Percentiles rank a stretch among this genome's conserved stretches.
Conservation (phyloP, 2,888 invertebrate genomes). For the Fissipunctia ypsillon region DNA sequence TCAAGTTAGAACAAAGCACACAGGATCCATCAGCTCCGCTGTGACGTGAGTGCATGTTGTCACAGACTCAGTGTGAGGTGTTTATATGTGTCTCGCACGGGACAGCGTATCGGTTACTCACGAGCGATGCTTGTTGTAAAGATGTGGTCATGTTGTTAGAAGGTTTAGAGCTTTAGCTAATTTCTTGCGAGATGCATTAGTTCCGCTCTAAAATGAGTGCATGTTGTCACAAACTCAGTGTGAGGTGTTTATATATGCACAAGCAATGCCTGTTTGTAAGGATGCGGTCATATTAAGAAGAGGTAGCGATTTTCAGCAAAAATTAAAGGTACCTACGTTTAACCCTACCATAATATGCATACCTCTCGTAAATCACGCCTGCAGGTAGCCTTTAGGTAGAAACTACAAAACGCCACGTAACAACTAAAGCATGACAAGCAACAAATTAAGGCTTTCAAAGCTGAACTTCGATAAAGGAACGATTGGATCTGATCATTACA, state of each 20-base stretch:
- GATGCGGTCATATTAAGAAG: neutral
- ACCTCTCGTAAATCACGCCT: neutral
- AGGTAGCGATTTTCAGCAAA: conserved; percentile 1
- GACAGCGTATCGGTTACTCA: conserved; percentile 66
- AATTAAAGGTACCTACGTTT: no score
- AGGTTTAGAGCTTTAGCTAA: neutral
- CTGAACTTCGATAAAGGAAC: neutral
- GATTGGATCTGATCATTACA: no score
- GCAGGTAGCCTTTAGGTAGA: no score
- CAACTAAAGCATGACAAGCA: neutral
- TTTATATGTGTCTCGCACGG: conserved; percentile 68
- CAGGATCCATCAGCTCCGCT: conserved; percentile 58
- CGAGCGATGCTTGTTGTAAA: conserved; percentile 57
- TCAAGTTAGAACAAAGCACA: conserved; percentile 38
- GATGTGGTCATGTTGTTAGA: neutral
- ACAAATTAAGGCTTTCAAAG: neutral
- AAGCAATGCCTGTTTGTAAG: conserved; percentile 55
- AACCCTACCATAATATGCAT: neutral
- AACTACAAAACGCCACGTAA: neutral
- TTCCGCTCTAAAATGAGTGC: conserved; percentile 50
- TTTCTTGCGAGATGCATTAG: conserved; percentile 51
- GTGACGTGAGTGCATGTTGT: conserved; percentile 64
- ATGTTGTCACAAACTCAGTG: conserved; percentile 64
- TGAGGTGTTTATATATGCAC: conserved; percentile 70
- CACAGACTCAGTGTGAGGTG: conserved; percentile 63